phyloP scores from a whole-genome alignment of 2,888 invertebrate species.

The Melikaiella ostensackeni region DNA sequence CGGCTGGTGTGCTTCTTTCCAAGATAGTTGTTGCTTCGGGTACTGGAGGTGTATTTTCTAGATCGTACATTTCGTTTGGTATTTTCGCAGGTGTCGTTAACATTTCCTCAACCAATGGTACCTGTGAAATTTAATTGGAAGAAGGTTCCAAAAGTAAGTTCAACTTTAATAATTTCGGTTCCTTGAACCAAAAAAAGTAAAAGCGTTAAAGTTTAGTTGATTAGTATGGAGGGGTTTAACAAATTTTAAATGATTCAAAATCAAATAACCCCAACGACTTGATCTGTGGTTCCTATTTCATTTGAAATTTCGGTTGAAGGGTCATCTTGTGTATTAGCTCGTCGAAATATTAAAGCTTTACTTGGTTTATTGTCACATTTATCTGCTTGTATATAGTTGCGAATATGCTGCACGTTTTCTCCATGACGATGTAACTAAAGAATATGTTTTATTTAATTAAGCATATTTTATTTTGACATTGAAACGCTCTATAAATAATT shows the following conservation, averaged over 20 bases:
- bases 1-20: neutral
- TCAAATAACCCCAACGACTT: conserved; percentile 57
- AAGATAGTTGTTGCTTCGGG: neutral
- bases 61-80: conserved; percentile 20
- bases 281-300: conserved; percentile 61
- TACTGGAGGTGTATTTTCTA: neutral
- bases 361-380: neutral
- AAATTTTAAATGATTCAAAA: neutral
- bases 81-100: conserved; percentile 28
- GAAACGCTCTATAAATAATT: too few species aligned
- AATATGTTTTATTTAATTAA: neutral
- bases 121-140: conserved; percentile 7
- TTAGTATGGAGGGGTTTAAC: neutral
- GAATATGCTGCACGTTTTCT: neutral
- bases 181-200: too few species aligned
- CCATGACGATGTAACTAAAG: neutral
- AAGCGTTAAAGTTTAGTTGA: neutral
- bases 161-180: neutral
- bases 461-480: neutral
- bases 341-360: neutral
- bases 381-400: neutral
- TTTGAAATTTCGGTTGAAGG: conserved; percentile 58
- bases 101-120: neutral
- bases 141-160: neutral
- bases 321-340: conserved; percentile 44